A percentile compares a stretch with the other conserved stretches of the same genome.
Conservation (phyloP, 2,888 invertebrate species). For the Drosophila kanekoi region DNA sequence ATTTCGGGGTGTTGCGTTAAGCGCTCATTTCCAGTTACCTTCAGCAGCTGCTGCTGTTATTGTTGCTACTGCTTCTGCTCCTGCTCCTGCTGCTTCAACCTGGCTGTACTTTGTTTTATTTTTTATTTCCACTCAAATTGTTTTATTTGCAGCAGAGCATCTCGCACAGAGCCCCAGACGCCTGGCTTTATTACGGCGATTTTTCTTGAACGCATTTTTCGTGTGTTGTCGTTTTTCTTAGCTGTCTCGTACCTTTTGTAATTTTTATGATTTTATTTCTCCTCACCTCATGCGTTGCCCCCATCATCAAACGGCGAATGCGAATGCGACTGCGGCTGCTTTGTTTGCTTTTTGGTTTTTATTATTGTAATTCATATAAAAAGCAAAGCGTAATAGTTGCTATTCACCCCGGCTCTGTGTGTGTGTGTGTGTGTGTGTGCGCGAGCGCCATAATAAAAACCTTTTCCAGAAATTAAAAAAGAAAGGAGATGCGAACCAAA, state of each 20-base stretch:
- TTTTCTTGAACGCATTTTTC: slow-evolving; percentile 80
- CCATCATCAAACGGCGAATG: slow-evolving; percentile 26
- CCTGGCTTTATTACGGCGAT: slow-evolving; percentile 79
- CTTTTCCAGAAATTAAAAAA: slow-evolving; percentile 79
- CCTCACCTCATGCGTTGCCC: slow-evolving; percentile 26
- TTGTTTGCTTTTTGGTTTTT: slow-evolving; percentile 62
- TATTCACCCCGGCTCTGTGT: slow-evolving; percentile 25
- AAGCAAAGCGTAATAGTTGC: slow-evolving; percentile 40
- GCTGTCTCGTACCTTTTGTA: slow-evolving; percentile 73
- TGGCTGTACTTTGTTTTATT: slow-evolving; percentile 67
- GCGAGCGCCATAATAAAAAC: slow-evolving; percentile 70
- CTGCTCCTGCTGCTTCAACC: slow-evolving; percentile 15
- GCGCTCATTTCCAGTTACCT: slow-evolving; percentile 53
- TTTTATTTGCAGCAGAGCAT: slow-evolving; percentile 72
- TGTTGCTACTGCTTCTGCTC: slow-evolving; percentile 9
- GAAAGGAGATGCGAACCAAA: slow-evolving; percentile 52
- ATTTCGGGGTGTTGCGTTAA: slow-evolving; percentile 65
- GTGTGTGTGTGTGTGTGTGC: slow-evolving; percentile 41
- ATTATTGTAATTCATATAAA: slow-evolving; percentile 77
- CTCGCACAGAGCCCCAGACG: slow-evolving; percentile 43
- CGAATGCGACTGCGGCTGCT: slow-evolving; percentile 23
- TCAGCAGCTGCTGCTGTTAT: slow-evolving; percentile 16
- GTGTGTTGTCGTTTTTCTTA: slow-evolving; percentile 70
- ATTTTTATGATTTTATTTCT: slow-evolving; percentile 80
- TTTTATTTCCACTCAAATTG: slow-evolving; percentile 81